Evolutionary conservation across 2,113 vertebrate species (phyloP).

Genomic region (Beaufortia kweichowensis): DNA sequence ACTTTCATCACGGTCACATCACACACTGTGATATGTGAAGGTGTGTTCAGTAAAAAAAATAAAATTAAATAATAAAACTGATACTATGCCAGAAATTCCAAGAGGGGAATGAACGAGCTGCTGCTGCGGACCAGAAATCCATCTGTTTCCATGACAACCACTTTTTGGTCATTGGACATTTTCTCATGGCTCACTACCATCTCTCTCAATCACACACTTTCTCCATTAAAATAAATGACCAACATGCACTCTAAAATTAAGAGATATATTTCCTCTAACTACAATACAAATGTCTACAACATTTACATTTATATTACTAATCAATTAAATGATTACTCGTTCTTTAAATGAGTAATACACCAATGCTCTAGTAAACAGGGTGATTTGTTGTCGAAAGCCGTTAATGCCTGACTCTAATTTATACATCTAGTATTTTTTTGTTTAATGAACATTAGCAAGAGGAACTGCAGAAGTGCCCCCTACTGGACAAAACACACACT

Average conservation of each 20-base stretch:
- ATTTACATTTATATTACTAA: too few species aligned
- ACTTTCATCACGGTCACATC: conserved; percentile 29
- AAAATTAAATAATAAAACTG: background rate
- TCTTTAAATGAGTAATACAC: too few species aligned
- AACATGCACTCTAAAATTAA: background rate
- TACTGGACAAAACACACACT: background rate
- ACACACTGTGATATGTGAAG: background rate
- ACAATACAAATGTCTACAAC: too few species aligned
- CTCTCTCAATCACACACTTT: too few species aligned
- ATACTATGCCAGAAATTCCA: conserved; percentile 51
- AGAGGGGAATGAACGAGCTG: conserved; percentile 60
- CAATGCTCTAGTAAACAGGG: too few species aligned
- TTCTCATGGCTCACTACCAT: background rate
- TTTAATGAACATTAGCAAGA: background rate
- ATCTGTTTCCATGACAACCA: conserved; percentile 74
- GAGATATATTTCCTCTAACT: background rate
- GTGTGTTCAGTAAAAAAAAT: background rate
- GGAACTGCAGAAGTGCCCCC: background rate
- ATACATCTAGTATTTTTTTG: background rate
- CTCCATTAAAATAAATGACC: background rate
- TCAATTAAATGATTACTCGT: too few species aligned
- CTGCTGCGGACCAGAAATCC: conserved; percentile 55
- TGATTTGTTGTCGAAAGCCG: background rate
- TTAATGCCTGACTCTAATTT: background rate
- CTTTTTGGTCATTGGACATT: conserved; percentile 7